Conservation (phyloP, 2,113 vertebrate genomes). For the Cisticola juncidis region DNA sequence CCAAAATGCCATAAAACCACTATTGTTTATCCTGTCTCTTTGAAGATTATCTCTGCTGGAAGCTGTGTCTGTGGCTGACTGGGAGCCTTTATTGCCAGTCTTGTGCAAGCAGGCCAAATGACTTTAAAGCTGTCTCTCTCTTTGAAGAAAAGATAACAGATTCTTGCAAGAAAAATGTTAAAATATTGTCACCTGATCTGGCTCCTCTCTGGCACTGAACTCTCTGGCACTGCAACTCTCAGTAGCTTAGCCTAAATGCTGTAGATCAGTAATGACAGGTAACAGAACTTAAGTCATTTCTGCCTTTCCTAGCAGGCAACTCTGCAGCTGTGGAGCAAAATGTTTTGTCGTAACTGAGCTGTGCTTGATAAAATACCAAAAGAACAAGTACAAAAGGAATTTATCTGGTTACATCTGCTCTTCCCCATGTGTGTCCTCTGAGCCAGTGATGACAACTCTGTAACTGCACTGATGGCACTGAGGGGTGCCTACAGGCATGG, state of each 20-base stretch:
- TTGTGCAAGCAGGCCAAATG: neutral
- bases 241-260: neutral
- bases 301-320: neutral
- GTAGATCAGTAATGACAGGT: neutral
- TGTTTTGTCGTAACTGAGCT: neutral
- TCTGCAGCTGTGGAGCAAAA: neutral
- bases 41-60: neutral
- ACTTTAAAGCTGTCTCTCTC: neutral
- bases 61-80: neutral
- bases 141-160: neutral
- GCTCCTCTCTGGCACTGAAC: neutral
- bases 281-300: neutral
- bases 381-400: neutral
- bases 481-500: neutral
- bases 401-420: neutral
- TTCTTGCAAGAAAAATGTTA: neutral
- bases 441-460: neutral
- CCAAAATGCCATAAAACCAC: neutral
- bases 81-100: neutral
- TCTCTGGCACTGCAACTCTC: neutral
- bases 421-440: neutral
- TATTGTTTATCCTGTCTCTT: neutral
- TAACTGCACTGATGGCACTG: neutral
- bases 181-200: neutral
- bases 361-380: neutral